Percentiles rank a stretch among this genome's conserved stretches.
These are phyloP conservation scores for Oriolus oriolus DNA, from an alignment of 2,113 vertebrate genomes.

Conservation along the genomic window DNA sequence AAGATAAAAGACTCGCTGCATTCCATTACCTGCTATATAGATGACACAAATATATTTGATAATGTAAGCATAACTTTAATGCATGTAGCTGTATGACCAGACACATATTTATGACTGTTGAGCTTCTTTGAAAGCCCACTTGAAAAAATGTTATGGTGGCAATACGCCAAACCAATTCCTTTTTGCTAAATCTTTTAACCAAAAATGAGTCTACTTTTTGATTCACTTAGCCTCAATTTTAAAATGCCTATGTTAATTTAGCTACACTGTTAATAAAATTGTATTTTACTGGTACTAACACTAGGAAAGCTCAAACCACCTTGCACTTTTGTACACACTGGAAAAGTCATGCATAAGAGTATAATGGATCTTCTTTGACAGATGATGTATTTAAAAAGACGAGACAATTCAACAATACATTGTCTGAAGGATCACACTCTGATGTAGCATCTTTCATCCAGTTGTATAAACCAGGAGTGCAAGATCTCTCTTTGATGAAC, in stretches of 20 bases:
- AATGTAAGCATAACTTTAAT: neutral
- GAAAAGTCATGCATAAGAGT: neutral
- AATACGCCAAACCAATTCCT: neutral
- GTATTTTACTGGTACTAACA: neutral
- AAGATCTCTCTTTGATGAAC: neutral
- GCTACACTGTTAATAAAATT: neutral
- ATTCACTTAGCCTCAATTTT: neutral
- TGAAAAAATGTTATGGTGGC: neutral
- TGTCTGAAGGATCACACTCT: neutral
- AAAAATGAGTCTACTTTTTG: neutral
- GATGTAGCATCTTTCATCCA: neutral
- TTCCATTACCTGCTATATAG: neutral
- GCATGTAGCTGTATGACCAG: neutral
- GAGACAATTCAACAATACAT: neutral
- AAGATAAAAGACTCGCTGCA: constrained; percentile 7
- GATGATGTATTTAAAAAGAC: neutral
- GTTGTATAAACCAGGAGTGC: neutral
- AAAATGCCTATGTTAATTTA: neutral
- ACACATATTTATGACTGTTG: neutral
- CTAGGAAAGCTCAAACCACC: neutral
- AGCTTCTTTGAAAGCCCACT: neutral
- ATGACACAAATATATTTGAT: neutral
- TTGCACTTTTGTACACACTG: neutral
- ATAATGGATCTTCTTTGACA: neutral
- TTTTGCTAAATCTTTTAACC: neutral